phyloP scores from a whole-genome alignment of 2,797 vertebrate genomes.

The Rhinogobio ventralis region DNA sequence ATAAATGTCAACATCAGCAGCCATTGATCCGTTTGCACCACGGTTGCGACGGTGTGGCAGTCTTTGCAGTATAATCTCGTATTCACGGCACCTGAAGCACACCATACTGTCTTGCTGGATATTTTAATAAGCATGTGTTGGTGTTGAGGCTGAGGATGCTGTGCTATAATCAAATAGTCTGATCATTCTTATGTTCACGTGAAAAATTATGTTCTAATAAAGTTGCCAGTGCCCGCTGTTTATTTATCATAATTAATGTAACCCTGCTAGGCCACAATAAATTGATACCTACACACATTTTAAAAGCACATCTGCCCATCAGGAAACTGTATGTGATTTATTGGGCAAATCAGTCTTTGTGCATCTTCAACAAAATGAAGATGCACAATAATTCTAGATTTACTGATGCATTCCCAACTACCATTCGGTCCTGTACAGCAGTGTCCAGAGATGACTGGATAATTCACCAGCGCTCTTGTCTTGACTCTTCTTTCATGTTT shows the following conservation, averaged over 20 bases:
- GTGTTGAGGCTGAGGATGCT: constrained; percentile 9
- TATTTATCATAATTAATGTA: neutral
- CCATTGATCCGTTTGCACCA: constrained; percentile 75
- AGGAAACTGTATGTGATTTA: neutral
- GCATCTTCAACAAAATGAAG: constrained; percentile 24
- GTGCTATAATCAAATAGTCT: neutral
- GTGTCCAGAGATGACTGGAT: constrained; percentile 40
- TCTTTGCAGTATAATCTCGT: constrained; percentile 51
- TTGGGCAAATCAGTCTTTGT: constrained; percentile 19
- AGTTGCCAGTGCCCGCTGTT: neutral
- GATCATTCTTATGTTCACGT: neutral
- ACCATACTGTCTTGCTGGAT: constrained; percentile 21
- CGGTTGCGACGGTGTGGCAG: constrained; percentile 54
- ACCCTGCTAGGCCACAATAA: neutral
- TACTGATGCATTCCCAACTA: constrained; percentile 14
- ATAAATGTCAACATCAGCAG: constrained; percentile 77
- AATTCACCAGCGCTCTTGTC: constrained; percentile 48
- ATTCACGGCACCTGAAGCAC: neutral
- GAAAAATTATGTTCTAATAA: neutral
- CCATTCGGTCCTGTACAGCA: constrained; percentile 11
- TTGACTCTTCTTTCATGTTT: constrained; percentile 46
- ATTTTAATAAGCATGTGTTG: constrained; percentile 24
- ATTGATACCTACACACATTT: constrained; percentile 27
- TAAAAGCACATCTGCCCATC: neutral
- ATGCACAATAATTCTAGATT: constrained; percentile 40